Percentiles rank a stretch among this genome's conserved stretches.
These are phyloP conservation scores for Siphamia tubifer DNA, from an alignment of 2,113 vertebrate species.

Conservation along the genomic window DNA sequence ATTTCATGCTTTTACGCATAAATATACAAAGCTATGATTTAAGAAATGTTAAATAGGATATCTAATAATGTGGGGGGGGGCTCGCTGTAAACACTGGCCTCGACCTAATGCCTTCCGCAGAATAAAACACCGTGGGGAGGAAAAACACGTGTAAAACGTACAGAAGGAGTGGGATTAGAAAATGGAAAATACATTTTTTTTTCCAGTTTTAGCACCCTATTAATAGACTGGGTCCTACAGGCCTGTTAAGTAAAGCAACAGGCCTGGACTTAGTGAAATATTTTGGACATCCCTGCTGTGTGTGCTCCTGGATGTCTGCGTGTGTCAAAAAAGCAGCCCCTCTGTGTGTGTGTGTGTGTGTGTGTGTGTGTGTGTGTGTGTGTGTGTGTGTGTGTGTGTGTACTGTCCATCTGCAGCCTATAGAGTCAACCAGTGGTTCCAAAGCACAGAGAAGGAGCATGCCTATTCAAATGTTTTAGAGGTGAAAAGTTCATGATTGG, in stretches of 20 bases:
- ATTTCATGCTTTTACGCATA: background rate
- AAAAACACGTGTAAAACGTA: slow-evolving; percentile 30
- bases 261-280: slow-evolving; percentile 17
- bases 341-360: slow-evolving; percentile 18
- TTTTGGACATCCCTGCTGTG: background rate
- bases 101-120: slow-evolving; percentile 1
- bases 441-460: slow-evolving; percentile 45
- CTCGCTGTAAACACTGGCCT: slow-evolving; percentile 33
- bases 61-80: slow-evolving; percentile 7
- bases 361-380: slow-evolving; percentile 26
- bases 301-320: slow-evolving; percentile 32
- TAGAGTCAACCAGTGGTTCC: slow-evolving; percentile 18
- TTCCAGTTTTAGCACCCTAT: background rate
- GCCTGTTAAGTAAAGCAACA: slow-evolving; percentile 24
- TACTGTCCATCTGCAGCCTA: slow-evolving; percentile 34
- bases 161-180: slow-evolving; percentile 9
- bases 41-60: background rate
- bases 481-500: slow-evolving; percentile 79
- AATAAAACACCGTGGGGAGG: background rate
- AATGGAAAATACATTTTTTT: slow-evolving; percentile 8
- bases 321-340: slow-evolving; percentile 8
- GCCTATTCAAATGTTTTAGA: slow-evolving; percentile 72
- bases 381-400: slow-evolving; percentile 18
- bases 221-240: slow-evolving; percentile 1
- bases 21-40: background rate